Percentiles rank a stretch among this genome's conserved stretches.
phyloP scores from a whole-genome alignment of 2,888 invertebrate species.

The Sesia bembeciformis region DNA sequence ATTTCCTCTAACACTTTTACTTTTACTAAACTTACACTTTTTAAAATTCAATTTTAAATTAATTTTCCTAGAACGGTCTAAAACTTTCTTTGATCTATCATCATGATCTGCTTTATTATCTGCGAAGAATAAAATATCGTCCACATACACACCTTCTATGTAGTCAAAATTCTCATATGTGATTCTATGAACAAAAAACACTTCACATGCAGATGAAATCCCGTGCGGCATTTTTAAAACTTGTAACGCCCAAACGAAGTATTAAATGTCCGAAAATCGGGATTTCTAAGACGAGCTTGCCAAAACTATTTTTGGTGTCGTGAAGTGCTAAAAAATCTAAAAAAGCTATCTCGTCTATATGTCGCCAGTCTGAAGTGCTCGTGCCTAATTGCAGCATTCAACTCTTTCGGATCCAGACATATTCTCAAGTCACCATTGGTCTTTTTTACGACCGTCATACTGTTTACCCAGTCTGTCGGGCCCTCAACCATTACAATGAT shows the following conservation, averaged over 20 bases:
- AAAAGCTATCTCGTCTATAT: conserved; percentile 8
- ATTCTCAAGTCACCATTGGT: conserved; percentile 15
- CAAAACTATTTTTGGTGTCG: conserved; percentile 11
- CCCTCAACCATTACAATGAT: conserved; percentile 15
- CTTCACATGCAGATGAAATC: conserved; percentile 14
- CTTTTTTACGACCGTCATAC: conserved; percentile 17
- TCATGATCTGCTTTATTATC: conserved; percentile 4
- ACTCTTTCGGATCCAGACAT: conserved; percentile 16
- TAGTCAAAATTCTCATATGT: conserved; percentile 3
- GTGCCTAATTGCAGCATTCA: conserved; percentile 13
- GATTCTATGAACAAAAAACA: conserved; percentile 12
- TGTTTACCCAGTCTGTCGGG: conserved; percentile 18
- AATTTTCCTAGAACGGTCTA: conserved; percentile 3
- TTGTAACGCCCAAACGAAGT: conserved; percentile 15
- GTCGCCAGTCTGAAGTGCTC: conserved; percentile 13
- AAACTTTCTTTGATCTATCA: neutral
- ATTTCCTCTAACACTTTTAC: neutral
- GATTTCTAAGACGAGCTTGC: conserved; percentile 8
- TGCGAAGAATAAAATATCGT: conserved; percentile 4
- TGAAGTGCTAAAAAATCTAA: conserved; percentile 14
- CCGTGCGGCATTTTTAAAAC: conserved; percentile 15
- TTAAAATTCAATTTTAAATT: conserved; percentile 1
- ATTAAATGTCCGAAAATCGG: conserved; percentile 15
- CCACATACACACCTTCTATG: conserved; percentile 1
- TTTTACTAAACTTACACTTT: conserved; percentile 1